These are phyloP conservation scores for Strix aluco DNA, from an alignment of 2,113 vertebrate species.

Conservation along the genomic window DNA sequence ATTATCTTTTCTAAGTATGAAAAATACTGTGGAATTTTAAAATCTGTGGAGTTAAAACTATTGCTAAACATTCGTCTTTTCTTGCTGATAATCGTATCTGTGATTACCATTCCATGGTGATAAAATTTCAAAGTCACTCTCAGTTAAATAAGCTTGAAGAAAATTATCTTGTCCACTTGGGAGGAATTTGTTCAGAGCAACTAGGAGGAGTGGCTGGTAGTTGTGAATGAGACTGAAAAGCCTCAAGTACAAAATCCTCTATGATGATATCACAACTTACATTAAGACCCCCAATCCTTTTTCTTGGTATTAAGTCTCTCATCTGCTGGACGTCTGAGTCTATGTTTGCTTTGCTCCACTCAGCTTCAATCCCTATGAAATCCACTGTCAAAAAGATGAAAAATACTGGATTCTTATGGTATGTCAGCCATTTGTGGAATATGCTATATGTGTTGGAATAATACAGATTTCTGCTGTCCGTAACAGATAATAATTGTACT, in stretches of 20 bases:
- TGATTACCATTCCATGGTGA: background rate
- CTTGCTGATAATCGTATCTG: background rate
- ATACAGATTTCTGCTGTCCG: background rate
- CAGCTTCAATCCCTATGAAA: background rate
- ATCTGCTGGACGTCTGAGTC: background rate
- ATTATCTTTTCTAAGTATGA: background rate
- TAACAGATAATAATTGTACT: background rate
- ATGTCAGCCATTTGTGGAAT: background rate
- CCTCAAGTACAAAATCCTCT: background rate
- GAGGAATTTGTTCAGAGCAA: background rate
- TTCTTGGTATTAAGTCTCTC: background rate
- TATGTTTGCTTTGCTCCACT: background rate
- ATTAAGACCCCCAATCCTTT: background rate
- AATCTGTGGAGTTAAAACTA: background rate
- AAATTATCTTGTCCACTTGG: background rate
- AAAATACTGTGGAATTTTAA: background rate
- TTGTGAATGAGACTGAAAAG: background rate
- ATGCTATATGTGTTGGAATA: background rate
- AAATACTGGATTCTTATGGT: background rate
- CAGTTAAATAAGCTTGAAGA: background rate
- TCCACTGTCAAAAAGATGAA: background rate
- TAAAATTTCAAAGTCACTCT: conserved; percentile 10
- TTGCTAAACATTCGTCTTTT: background rate
- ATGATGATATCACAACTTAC: background rate
- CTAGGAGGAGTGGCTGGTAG: background rate